phyloP scores from a whole-genome alignment of 2,113 vertebrate genomes.

The Lycaon pictus region DNA sequence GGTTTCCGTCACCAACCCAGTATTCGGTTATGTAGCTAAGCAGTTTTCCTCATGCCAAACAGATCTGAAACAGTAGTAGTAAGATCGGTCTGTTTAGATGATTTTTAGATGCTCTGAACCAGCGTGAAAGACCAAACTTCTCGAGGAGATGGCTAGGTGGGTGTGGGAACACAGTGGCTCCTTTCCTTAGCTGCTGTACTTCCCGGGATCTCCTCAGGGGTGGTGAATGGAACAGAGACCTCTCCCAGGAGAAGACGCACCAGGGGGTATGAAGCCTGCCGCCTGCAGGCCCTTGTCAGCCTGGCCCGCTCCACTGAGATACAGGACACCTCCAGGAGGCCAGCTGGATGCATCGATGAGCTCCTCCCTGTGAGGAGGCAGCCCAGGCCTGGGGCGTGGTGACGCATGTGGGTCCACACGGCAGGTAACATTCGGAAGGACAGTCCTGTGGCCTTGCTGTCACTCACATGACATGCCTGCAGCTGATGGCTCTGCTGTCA shows the following conservation, averaged over 20 bases:
- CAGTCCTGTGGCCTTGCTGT: accelerated
- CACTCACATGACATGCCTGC: accelerated
- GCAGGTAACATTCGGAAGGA: not conserved
- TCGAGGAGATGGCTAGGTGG: too few relatives aligned
- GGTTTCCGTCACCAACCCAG: accelerated
- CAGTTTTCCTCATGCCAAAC: not conserved
- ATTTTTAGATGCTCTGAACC: not conserved
- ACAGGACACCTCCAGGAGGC: not conserved
- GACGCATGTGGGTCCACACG: accelerated
- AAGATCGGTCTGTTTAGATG: accelerated
- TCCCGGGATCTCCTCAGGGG: accelerated
- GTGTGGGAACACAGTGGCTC: accelerated
- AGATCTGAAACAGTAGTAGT: accelerated
- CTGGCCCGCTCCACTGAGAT: not conserved
- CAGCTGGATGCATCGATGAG: accelerated
- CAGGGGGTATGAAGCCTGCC: accelerated
- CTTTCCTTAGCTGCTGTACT: not conserved
- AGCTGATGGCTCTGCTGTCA: not conserved
- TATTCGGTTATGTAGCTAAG: accelerated
- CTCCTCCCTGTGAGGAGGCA: not conserved
- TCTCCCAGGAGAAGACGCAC: not conserved
- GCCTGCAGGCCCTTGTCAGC: accelerated
- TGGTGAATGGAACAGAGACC: not conserved
- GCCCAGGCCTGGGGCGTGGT: not conserved
- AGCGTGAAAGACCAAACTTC: accelerated